A percentile compares a stretch with the other conserved stretches of the same genome.
phyloP scores from a whole-genome alignment of 2,797 vertebrate species.

The Poeciliopsis gracilis region DNA sequence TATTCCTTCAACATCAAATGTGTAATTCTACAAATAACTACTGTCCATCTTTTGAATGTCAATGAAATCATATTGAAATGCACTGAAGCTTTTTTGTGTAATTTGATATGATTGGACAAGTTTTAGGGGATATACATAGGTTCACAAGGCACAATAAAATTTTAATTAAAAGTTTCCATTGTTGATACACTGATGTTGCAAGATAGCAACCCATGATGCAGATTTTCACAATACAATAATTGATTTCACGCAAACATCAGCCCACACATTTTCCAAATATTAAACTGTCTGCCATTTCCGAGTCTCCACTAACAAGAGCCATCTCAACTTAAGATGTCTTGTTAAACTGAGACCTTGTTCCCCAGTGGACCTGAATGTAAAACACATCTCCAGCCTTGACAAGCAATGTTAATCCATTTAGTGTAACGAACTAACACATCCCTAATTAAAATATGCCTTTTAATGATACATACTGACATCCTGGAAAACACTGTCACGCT shows the following conservation, averaged over 20 bases:
- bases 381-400: slow-evolving; percentile 83
- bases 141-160: slow-evolving; percentile 3
- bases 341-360: slow-evolving; percentile 82
- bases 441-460: slow-evolving; percentile 88
- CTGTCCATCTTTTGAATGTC: not conserved
- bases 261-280: slow-evolving; percentile 61
- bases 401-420: slow-evolving; percentile 86
- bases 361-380: slow-evolving; percentile 81
- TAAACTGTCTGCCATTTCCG: slow-evolving; percentile 68
- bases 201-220: slow-evolving; percentile 44
- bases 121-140: not conserved
- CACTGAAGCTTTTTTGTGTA: not conserved
- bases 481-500: slow-evolving; percentile 83
- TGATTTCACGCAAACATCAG: slow-evolving; percentile 57
- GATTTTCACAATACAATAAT: slow-evolving; percentile 56
- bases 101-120: not conserved
- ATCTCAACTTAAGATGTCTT: slow-evolving; percentile 77
- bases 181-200: slow-evolving; percentile 31
- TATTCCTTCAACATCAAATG: not conserved
- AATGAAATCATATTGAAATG: not conserved
- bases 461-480: slow-evolving; percentile 85
- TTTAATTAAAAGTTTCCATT: slow-evolving; percentile 20
- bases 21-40: not conserved
- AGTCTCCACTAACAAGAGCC: slow-evolving; percentile 67
- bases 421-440: slow-evolving; percentile 86